Evolutionary conservation across 1,140 invertebrate genomes (phyloP).

Genomic region (Lepidostoma basale): DNA sequence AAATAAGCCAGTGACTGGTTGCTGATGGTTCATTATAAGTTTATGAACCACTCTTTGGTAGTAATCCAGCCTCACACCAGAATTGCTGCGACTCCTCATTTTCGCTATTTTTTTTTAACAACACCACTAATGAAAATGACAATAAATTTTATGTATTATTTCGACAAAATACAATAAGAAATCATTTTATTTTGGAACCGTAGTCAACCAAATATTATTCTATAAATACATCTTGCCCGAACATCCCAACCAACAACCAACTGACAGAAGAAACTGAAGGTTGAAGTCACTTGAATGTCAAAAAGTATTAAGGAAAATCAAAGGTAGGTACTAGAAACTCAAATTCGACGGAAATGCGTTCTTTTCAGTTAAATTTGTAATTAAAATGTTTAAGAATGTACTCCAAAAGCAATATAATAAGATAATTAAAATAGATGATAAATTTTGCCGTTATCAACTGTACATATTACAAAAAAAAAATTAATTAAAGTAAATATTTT

Average conservation of each 20-base stretch:
- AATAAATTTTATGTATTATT: background rate
- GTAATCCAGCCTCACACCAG: conserved; percentile 92
- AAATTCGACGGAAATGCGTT: too few relatives aligned
- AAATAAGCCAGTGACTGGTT: conserved; percentile 93
- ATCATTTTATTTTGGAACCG: background rate
- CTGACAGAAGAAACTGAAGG: conserved; percentile 4
- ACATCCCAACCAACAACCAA: background rate
- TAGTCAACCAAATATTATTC: background rate
- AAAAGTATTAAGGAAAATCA: conserved; percentile 1
- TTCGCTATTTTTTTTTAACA: conserved; percentile 43
- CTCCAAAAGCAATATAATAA: too few relatives aligned
- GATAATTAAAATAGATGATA: too few relatives aligned
- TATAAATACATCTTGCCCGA: conserved; percentile 25
- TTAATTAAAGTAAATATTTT: too few relatives aligned
- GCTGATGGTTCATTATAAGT: conserved; percentile 91
- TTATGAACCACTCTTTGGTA: conserved; percentile 91
- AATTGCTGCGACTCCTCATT: conserved; percentile 93
- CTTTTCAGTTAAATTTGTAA: too few relatives aligned
- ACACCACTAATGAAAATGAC: background rate
- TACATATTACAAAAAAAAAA: too few relatives aligned
- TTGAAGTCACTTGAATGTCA: conserved; percentile 38
- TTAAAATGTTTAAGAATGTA: too few relatives aligned
- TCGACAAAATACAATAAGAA: background rate
- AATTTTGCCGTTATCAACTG: too few relatives aligned
- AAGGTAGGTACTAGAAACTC: conserved; percentile 12